Percentiles rank a stretch among this genome's conserved stretches.
Evolutionary conservation across 2,888 invertebrate genomes (phyloP).

Genomic region (Athetis lepigone): DNA sequence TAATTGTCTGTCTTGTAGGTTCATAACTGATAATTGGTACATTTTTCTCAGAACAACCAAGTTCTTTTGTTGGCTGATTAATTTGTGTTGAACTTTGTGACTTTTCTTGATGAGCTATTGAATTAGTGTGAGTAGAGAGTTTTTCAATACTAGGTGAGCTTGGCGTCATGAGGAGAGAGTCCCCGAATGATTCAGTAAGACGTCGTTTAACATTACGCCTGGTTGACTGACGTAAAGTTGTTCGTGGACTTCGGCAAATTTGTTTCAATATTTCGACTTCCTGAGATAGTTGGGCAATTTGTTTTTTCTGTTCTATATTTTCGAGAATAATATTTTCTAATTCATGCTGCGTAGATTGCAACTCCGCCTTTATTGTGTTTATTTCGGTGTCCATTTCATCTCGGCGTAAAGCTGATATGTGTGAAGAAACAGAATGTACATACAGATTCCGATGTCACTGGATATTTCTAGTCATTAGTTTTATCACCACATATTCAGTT

Average conservation of each 20-base stretch:
- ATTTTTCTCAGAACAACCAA: background rate
- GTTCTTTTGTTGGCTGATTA: background rate
- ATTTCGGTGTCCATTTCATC: slow-evolving; percentile 10
- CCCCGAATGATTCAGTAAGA: background rate
- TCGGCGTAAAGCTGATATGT: background rate
- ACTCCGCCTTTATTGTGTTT: background rate
- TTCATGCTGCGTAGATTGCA: slow-evolving; percentile 12
- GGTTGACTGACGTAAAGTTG: slow-evolving; percentile 3
- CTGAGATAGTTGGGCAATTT: slow-evolving; percentile 2
- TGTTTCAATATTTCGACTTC: slow-evolving; percentile 1
- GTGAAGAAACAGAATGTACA: too few species aligned
- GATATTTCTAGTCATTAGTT: too few species aligned
- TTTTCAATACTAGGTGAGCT: background rate
- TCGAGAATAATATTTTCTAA: slow-evolving; percentile 7
- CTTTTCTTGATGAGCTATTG: background rate
- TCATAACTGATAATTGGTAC: background rate
- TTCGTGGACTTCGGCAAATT: slow-evolving; percentile 3
- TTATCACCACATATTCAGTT: too few species aligned
- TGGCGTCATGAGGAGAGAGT: background rate
- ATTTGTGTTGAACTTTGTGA: background rate
- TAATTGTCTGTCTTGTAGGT: background rate
- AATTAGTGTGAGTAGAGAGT: background rate
- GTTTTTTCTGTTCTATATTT: slow-evolving; percentile 1
- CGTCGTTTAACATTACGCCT: background rate
- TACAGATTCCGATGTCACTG: too few species aligned